Percentiles rank a stretch among this genome's conserved stretches.
Conservation (phyloP, 2,888 invertebrate genomes). For the Patella caerulea region DNA sequence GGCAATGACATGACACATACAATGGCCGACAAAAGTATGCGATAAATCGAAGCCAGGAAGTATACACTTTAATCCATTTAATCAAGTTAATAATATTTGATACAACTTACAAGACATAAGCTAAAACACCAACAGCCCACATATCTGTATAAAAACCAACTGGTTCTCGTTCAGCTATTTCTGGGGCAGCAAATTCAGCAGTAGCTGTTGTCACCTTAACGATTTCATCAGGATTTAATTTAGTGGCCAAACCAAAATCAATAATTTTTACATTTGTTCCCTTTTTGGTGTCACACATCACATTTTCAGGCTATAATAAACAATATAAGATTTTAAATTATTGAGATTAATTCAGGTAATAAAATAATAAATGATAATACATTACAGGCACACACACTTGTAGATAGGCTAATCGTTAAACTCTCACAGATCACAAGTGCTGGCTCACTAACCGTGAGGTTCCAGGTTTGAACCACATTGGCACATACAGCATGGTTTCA, state of each 20-base stretch:
- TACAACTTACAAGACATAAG: constrained; percentile 92
- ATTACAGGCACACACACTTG: too few relatives aligned
- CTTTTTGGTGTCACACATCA: constrained; percentile 97
- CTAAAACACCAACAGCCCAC: constrained; percentile 99
- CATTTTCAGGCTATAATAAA: constrained; percentile 94
- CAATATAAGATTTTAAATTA: background rate
- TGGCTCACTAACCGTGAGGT: too few relatives aligned
- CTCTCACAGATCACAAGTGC: too few relatives aligned
- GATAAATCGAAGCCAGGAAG: too few relatives aligned
- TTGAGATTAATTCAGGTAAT: background rate
- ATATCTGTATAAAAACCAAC: constrained; percentile 99
- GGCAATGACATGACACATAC: too few relatives aligned
- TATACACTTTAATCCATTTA: too few relatives aligned
- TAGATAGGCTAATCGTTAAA: too few relatives aligned
- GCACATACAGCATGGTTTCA: too few relatives aligned
- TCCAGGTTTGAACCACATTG: too few relatives aligned
- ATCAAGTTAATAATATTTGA: too few relatives aligned
- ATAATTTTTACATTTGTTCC: constrained; percentile 98
- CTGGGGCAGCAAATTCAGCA: constrained; percentile 99
- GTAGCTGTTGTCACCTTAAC: constrained; percentile 99
- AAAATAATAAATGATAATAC: too few relatives aligned
- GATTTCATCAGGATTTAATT: constrained; percentile 96
- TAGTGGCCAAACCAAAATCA: constrained; percentile 99
- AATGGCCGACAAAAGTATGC: too few relatives aligned
- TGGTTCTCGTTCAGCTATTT: constrained; percentile 97